A percentile compares a stretch with the other conserved stretches of the same genome.
Conservation (phyloP, 2,888 invertebrate genomes). For the Drosophila meridionalis region DNA sequence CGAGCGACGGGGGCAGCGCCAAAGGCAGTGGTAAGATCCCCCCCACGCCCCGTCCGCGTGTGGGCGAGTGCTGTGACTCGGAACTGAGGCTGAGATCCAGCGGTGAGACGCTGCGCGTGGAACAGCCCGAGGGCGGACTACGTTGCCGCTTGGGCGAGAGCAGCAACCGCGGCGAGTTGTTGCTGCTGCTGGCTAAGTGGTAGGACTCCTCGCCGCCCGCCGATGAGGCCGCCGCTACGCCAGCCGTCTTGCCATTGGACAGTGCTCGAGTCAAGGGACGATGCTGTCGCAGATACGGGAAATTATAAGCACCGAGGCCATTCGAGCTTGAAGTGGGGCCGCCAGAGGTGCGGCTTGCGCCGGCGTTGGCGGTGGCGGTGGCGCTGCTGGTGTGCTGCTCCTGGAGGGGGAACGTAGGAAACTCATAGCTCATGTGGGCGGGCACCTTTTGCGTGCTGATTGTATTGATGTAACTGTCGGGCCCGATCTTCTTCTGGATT, state of each 20-base stretch:
- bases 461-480: slow-evolving; percentile 91
- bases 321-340: slow-evolving; percentile 22
- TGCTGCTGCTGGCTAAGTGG: slow-evolving; percentile 22
- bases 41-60: slow-evolving; percentile 73
- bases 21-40: slow-evolving; percentile 35
- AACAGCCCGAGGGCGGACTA: slow-evolving; percentile 85
- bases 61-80: slow-evolving; percentile 67
- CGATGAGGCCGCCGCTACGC: slow-evolving; percentile 68
- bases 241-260: slow-evolving; percentile 86
- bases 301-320: slow-evolving; percentile 47
- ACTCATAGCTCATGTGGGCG: slow-evolving; percentile 82
- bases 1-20: slow-evolving; percentile 83
- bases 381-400: slow-evolving; percentile 42
- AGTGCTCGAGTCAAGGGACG: slow-evolving; percentile 89
- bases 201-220: slow-evolving; percentile 42
- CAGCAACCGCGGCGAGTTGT: slow-evolving; percentile 73
- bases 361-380: neutral
- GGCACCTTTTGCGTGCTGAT: slow-evolving; percentile 85
- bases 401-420: slow-evolving; percentile 82
- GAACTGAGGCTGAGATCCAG: slow-evolving; percentile 81
- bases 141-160: slow-evolving; percentile 81
- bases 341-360: slow-evolving; percentile 14
- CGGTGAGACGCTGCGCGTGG: slow-evolving; percentile 85
- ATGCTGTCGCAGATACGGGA: slow-evolving; percentile 86
- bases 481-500: slow-evolving; percentile 89